Conservation (phyloP, 2,888 invertebrate species). For the Dastarcus helophoroides region DNA sequence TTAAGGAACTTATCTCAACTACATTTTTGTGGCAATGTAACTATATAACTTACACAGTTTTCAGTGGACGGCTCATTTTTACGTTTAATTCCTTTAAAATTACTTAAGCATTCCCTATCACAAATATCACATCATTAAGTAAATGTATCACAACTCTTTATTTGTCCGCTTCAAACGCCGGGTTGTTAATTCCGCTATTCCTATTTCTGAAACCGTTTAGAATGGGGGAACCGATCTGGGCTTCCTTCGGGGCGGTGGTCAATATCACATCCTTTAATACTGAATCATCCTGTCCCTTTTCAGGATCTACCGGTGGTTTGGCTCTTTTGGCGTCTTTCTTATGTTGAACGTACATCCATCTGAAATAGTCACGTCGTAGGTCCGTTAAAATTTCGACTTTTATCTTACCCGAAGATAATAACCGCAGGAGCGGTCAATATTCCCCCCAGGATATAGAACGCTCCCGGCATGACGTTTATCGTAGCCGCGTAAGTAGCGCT, state of each 20-base stretch:
- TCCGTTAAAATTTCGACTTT: background rate
- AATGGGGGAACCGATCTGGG: conserved; percentile 22
- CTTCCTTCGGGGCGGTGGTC: conserved; percentile 20
- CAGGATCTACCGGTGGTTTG: conserved; percentile 2
- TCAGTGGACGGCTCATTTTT: too few relatives aligned
- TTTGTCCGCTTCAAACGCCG: conserved; percentile 26
- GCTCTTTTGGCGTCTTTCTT: conserved; percentile 41
- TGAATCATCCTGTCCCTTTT: conserved; percentile 39
- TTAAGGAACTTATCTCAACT: too few relatives aligned
- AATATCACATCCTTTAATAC: conserved; percentile 33
- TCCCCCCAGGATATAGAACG: conserved; percentile 61
- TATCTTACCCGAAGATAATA: conserved; percentile 51
- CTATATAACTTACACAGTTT: too few relatives aligned
- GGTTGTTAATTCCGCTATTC: conserved; percentile 26
- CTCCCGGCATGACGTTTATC: conserved; percentile 57
- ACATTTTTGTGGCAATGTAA: too few relatives aligned
- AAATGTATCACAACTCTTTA: conserved; percentile 9
- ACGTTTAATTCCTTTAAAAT: conserved; percentile 4
- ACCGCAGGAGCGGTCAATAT: conserved; percentile 60
- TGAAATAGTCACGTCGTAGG: too few relatives aligned
- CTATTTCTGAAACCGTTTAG: conserved; percentile 18
- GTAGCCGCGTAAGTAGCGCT: conserved; percentile 59
- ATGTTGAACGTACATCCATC: conserved; percentile 60
- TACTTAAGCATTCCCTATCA: conserved; percentile 5
- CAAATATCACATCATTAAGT: conserved; percentile 10